Percentiles rank a stretch among this genome's conserved stretches.
Evolutionary conservation across 2,797 vertebrate genomes (phyloP).

Genomic region (Siniperca scherzeri): DNA sequence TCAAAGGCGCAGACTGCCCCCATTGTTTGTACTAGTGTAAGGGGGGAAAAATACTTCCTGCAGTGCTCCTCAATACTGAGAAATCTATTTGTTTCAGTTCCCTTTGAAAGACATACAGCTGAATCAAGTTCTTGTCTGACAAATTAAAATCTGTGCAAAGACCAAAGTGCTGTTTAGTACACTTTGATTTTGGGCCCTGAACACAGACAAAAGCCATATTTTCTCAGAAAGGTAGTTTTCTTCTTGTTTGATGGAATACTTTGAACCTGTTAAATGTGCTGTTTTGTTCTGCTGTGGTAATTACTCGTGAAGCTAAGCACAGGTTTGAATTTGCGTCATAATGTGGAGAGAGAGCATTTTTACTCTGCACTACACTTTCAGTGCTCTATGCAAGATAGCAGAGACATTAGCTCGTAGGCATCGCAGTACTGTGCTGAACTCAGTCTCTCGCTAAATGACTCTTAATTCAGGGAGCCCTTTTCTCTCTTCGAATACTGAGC

Average conservation of each 20-base stretch:
- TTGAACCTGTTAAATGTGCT: conserved; percentile 64
- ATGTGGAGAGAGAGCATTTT: conserved; percentile 53
- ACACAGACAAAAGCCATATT: conserved; percentile 66
- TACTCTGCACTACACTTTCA: conserved; percentile 34
- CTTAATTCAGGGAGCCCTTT: conserved; percentile 80
- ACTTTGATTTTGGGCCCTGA: conserved; percentile 63
- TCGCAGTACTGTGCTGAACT: conserved; percentile 62
- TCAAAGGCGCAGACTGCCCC: conserved; percentile 74
- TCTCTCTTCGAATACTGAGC: conserved; percentile 69
- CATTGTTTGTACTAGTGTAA: conserved; percentile 63
- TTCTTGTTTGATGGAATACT: conserved; percentile 58
- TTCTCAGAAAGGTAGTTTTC: conserved; percentile 63
- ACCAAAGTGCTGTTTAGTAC: conserved; percentile 77
- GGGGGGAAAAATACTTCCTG: conserved; percentile 45
- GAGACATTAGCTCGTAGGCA: conserved; percentile 73
- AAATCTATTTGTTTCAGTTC: conserved; percentile 68
- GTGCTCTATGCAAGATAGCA: conserved; percentile 54
- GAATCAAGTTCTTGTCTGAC: conserved; percentile 73
- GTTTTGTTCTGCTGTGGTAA: conserved; percentile 60
- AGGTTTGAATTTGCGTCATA: conserved; percentile 72
- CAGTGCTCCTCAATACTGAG: conserved; percentile 39
- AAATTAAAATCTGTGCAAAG: conserved; percentile 75
- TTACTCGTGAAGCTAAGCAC: conserved; percentile 54
- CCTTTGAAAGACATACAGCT: conserved; percentile 69
- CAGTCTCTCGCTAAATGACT: conserved; percentile 77